Evolutionary conservation across 2,113 vertebrate genomes (phyloP), one percentile per base, ranked within the genome.

Genomic region (Crotalus horridus): DNA sequence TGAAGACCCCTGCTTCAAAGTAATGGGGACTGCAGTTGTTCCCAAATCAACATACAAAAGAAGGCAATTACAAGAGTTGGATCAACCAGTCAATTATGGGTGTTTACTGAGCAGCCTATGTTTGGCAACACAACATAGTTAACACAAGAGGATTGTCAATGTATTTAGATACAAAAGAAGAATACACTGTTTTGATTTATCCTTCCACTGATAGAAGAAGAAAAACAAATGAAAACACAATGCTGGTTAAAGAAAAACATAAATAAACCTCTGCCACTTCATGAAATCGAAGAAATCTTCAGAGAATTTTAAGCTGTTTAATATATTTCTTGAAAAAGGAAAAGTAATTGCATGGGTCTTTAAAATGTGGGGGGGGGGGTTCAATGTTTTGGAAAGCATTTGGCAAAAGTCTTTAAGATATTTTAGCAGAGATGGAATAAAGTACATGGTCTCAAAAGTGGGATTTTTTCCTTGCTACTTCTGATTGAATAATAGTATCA

Each of bases 11-110:
- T 51, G 6, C 96, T 94, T 94, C 94, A 92, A 95, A 97, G 97
- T 94, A 97, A 97, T 97, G 96, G 95, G 95, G 97, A 95, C 1
- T 11, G 94, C 87, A n/a, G 97, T 97, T 97, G 97, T 97, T 97
- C 96, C 94, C 92, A 95, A 96, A 96, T 94, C 96, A 97, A 95
- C 2, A 92, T 92, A 96, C 87, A 88, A 91, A 46, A 69, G 23
- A 91, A 94, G 85, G 54, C 89, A 90, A 89, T 94, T 91, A 85
- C 13, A 81, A 89, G 94, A 93, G 87, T 59, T 23, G 43, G 85
- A 90, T 0, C 91, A 88, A 94, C 93, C 94, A 55, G 94, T 94
- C 90, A 8, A 93, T 96, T 95, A 92, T 96, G 92, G 95, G 92
- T 91, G 93, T 95, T 97, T 96, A 96, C 89, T 97, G 96, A 97